phyloP scores from a whole-genome alignment of 2,113 vertebrate genomes.

The Balaeniceps rex region DNA sequence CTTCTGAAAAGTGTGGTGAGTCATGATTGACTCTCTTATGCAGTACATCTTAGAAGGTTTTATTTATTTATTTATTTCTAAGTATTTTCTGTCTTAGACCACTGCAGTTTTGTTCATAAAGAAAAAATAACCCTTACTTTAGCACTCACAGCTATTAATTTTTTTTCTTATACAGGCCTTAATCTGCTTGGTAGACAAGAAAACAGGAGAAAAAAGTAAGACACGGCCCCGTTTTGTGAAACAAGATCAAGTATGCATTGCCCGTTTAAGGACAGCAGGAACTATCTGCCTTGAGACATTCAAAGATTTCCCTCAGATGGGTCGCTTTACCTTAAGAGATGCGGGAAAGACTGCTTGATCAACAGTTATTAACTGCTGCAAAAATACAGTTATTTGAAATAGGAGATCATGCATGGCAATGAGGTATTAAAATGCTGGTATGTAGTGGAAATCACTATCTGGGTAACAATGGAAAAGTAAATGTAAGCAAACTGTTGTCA shows the following conservation, averaged over 20 bases:
- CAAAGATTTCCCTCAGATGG: conserved; percentile 99
- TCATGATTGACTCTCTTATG: background rate
- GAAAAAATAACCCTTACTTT: background rate
- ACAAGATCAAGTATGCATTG: conserved; percentile 98
- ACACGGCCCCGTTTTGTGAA: conserved; percentile 97
- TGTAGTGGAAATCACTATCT: background rate
- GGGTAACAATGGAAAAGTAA: background rate
- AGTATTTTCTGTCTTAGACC: background rate
- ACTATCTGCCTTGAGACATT: conserved; percentile 99
- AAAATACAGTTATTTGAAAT: background rate
- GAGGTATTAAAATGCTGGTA: background rate
- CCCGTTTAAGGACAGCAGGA: conserved; percentile 91
- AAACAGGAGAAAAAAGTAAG: conserved; percentile 97
- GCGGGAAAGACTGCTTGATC: conserved; percentile 82
- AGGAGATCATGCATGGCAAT: background rate
- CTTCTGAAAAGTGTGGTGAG: background rate
- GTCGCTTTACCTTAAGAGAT: conserved; percentile 95
- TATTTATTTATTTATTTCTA: background rate
- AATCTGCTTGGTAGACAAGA: conserved; percentile 99
- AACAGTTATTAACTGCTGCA: background rate
- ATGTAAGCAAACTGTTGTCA: background rate
- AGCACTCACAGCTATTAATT: background rate
- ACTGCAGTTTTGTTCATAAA: background rate
- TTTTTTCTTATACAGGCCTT: conserved; percentile 82
- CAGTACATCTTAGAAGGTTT: background rate